Evolutionary conservation across 2,797 vertebrate genomes (phyloP), one percentile per base, ranked within the genome.

Genomic region (Tangara arthus): DNA sequence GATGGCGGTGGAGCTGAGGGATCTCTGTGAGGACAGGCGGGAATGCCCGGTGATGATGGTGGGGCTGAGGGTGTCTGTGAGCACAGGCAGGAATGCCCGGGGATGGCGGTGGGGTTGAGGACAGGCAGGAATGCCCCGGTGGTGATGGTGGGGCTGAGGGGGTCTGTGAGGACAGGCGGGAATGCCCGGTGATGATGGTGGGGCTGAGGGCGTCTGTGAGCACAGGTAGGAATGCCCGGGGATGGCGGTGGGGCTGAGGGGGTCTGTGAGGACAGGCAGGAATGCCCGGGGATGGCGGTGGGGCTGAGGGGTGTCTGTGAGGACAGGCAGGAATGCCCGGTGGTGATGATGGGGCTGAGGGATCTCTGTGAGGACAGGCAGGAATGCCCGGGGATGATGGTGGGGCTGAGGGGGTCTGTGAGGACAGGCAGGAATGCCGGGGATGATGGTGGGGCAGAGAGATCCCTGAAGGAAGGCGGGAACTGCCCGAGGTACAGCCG

Each of bases 401-500:
- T 4, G 27, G 7, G 52, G 18, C 24, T 9, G 32, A 30, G 18
- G 8, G 11, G 0, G 4, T 15, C 22, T 22, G 6, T 23, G 9
- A 21, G 30, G 17, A 27, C 2, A 32, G 23, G 14, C 2, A 2
- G 56, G 21, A 59, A 23, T 16, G 13, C 3, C 5, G 0, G 5
- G 5, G 14, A 17, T 15, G 37, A 39, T 15, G 39, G 6, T 3
- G 39, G 14, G 18, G 11, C 52, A 8, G 19, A 49, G 34, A 10
- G 19, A 27, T 8, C 20, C 12, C 72, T 16, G 35, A 47, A 49
- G 27, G 52, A 11, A 49, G 41, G 41, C 0, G 0, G 75, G 59
- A 84, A 3, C 2, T 7, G 50, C 15, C 12, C 15, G 0, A 0
- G 28, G 11, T 34, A 4, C 0, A 1, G 32, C 44, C 0, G 1